These are phyloP conservation scores for Pristionchus fissidentatus DNA, from an alignment of 2,888 invertebrate species.

Conservation along the genomic window DNA sequence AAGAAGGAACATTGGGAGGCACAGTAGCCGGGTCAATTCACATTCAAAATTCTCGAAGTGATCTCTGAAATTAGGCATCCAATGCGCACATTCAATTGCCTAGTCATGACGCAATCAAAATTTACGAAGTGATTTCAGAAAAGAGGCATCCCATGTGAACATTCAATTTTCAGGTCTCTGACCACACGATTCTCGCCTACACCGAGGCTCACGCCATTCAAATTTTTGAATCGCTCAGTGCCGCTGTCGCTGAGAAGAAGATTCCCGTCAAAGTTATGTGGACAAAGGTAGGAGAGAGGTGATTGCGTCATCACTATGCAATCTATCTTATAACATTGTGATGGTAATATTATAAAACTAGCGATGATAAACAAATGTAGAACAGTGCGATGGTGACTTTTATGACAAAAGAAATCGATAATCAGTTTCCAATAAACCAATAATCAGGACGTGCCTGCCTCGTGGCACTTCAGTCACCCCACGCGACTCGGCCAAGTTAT, in stretches of 20 bases:
- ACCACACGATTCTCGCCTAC: conserved; percentile 26
- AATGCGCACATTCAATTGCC: no score
- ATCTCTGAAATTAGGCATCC: no score
- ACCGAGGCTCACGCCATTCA: not conserved
- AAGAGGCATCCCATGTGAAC: no score
- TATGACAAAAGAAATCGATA: no score
- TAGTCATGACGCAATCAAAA: no score
- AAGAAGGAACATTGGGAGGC: no score
- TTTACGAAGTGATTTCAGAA: no score
- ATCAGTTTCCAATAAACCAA: no score
- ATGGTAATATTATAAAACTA: not conserved
- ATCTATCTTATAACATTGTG: not conserved
- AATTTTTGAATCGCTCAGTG: not conserved
- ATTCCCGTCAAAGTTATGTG: conserved; percentile 44
- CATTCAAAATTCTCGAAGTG: no score
- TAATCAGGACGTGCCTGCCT: conserved; percentile 30
- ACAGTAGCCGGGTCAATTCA: no score
- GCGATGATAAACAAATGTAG: not conserved
- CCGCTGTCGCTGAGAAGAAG: conserved; percentile 28
- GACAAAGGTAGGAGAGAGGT: conserved; percentile 5
- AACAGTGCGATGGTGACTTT: no score
- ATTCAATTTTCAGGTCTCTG: conserved; percentile 35
- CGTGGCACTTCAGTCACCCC: conserved; percentile 32
- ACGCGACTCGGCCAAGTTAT: conserved; percentile 36
- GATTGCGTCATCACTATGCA: not conserved